Evolutionary conservation across 2,888 invertebrate species (phyloP).

Genomic region (Thumatha senex): DNA sequence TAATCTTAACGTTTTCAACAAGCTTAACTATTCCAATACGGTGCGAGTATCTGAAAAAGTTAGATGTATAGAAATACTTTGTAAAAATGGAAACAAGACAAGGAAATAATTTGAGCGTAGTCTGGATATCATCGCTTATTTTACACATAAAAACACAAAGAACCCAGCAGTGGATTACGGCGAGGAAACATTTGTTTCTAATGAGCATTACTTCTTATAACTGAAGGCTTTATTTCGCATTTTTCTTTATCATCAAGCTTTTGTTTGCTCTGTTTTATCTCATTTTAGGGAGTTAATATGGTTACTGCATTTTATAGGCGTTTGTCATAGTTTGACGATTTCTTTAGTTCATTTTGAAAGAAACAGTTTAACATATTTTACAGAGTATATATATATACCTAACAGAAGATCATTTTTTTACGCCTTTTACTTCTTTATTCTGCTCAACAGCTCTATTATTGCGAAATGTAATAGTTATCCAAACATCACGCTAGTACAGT

Average conservation of each 20-base stretch:
- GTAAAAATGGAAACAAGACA: conserved; percentile 23
- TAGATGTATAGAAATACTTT: no score
- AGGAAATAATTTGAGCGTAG: conserved; percentile 28
- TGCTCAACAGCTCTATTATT: no score
- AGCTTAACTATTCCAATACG: background rate
- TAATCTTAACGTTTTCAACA: background rate
- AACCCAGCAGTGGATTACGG: conserved; percentile 24
- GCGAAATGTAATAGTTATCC: no score
- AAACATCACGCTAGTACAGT: no score
- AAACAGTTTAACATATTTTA: no score
- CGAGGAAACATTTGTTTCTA: conserved; percentile 32
- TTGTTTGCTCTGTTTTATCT: conserved; percentile 43
- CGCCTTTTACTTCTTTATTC: no score
- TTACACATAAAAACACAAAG: conserved; percentile 24
- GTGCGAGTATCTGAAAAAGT: background rate
- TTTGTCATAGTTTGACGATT: no score
- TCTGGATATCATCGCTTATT: conserved; percentile 17
- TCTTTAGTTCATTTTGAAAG: background rate
- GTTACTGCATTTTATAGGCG: no score
- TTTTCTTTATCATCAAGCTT: conserved; percentile 43
- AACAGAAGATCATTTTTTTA: no score
- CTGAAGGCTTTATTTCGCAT: conserved; percentile 48
- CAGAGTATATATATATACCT: no score
- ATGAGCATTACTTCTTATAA: conserved; percentile 39
- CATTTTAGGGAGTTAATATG: conserved; percentile 15